Percentiles rank a stretch among this genome's conserved stretches.
phyloP scores from a whole-genome alignment of 2,113 vertebrate genomes.

The Epinephelus cyanopodus region DNA sequence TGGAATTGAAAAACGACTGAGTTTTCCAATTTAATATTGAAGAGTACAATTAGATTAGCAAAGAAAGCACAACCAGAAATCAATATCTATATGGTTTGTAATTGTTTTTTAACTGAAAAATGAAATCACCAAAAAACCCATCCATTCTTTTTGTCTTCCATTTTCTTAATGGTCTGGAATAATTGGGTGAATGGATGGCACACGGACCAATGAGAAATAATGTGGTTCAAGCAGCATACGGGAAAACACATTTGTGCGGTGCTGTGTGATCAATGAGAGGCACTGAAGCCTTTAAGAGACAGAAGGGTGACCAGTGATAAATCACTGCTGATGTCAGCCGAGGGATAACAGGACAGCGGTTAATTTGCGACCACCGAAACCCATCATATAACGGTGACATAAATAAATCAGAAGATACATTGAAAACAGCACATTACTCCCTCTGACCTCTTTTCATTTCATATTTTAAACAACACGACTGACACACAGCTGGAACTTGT shows the following conservation, averaged over 20 bases:
- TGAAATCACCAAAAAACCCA: slow-evolving; percentile 3
- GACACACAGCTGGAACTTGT: not conserved
- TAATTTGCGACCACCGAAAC: slow-evolving; percentile 44
- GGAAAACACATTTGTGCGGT: slow-evolving; percentile 47
- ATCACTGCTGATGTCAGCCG: slow-evolving; percentile 34
- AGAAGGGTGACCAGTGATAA: slow-evolving; percentile 50
- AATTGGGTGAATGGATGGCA: slow-evolving; percentile 18
- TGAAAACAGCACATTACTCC: slow-evolving; percentile 12
- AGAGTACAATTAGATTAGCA: slow-evolving; percentile 4
- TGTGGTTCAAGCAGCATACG: slow-evolving; percentile 27
- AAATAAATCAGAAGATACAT: slow-evolving; percentile 34
- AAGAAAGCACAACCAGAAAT: slow-evolving; percentile 15
- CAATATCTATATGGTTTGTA: slow-evolving; percentile 13
- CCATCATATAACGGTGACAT: slow-evolving; percentile 49
- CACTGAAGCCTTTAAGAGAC: slow-evolving; percentile 47
- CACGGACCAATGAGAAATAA: slow-evolving; percentile 37
- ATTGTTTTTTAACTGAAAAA: slow-evolving; percentile 7
- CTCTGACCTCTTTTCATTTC: slow-evolving; percentile 48
- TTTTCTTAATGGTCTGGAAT: slow-evolving; percentile 38
- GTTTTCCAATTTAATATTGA: not conserved
- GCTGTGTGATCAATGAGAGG: slow-evolving; percentile 57
- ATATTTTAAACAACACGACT: slow-evolving; percentile 21
- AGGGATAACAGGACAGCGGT: slow-evolving; percentile 21
- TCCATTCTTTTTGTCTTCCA: not conserved
- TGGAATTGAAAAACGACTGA: not conserved